phyloP scores from a whole-genome alignment of 2,888 invertebrate species.

The Sturmia bella region DNA sequence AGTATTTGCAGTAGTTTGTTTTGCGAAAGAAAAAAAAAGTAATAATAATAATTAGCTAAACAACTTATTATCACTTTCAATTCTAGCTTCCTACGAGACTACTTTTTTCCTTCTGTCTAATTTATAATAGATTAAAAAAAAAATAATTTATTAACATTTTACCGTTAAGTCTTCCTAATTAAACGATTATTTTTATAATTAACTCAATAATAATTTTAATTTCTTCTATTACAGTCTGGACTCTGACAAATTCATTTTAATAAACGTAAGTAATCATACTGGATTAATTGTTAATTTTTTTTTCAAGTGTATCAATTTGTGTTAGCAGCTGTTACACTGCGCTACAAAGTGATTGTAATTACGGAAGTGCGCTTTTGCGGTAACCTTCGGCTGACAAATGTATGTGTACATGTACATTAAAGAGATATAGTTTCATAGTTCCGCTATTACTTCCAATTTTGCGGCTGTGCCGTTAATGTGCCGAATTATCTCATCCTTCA shows the following conservation, averaged over 20 bases:
- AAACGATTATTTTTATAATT: conserved; percentile 3
- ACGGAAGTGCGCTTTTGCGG: no score
- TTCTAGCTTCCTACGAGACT: conserved; percentile 40
- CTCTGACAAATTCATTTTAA: conserved; percentile 91
- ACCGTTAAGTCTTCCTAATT: conserved; percentile 33
- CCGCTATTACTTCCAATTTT: no score
- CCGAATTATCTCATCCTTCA: no score
- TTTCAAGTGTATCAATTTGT: no score
- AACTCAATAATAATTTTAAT: conserved; percentile 34
- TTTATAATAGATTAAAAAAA: background rate
- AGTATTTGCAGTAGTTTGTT: conserved; percentile 14
- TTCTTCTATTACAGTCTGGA: conserved; percentile 86
- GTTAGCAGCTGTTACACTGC: no score
- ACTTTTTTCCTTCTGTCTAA: background rate
- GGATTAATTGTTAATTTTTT: background rate
- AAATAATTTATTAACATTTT: conserved; percentile 16
- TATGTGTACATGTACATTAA: no score
- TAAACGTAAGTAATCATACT: conserved; percentile 89
- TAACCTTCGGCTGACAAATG: no score
- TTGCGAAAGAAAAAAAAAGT: background rate
- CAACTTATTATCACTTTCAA: conserved; percentile 38
- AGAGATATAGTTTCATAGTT: no score
- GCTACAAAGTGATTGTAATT: no score
- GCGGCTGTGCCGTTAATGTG: no score
- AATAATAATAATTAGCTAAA: background rate